Base-by-base conservation (phyloP, 2,797 vertebrate species). In the Enteromius trimaculatus region DNA sequence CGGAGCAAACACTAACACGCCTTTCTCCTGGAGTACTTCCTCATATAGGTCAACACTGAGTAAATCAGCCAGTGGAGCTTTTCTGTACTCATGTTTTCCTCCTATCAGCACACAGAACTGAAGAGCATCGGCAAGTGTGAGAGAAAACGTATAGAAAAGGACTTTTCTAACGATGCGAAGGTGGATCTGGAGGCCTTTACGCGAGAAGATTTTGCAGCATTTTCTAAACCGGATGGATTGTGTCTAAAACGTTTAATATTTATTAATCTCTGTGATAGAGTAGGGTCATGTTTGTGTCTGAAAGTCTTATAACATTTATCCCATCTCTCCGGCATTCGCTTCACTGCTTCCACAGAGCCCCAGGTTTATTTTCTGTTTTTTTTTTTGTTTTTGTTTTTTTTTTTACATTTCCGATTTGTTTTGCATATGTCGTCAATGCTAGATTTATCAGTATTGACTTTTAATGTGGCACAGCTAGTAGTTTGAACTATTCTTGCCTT, bases 221-320 rank as follows among this genome's bases (percentile, higher is more conserved):
- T 85, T 82, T 74, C 69, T 85, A 66, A 88, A 81, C 76, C 83
- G 78, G 58, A 88, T 75, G 47, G 81, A 84, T 76, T 84, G 65
- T 77, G 84, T 87, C 70, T 78, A 88, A 88, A 87, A 85, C 7
- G 76, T 84, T 85, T 82, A 87, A 87, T 89, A 80, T 91, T 87
- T 92, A 90, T 90, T 87, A 77, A 87, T 87, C 83, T 85, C 66
- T 39, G n/a, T 80, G 39, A 44, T 81, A 81, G 82, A 83, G 53
- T 89, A 87, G 86, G 79, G 80, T 82, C 47, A 83, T 84, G 68
- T 77, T 76, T 74, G 81, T 87, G 75, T 85, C 37, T 76, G 34
- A 85, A 66, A 72, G 62, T 82, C 71, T 26, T 79, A 81, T 87
- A 87, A 19, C 37, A 55, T 88, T 85, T 81, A 62, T 86, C 88